Evolutionary conservation across 2,113 vertebrate genomes (phyloP).

Genomic region (Colaptes auratus): DNA sequence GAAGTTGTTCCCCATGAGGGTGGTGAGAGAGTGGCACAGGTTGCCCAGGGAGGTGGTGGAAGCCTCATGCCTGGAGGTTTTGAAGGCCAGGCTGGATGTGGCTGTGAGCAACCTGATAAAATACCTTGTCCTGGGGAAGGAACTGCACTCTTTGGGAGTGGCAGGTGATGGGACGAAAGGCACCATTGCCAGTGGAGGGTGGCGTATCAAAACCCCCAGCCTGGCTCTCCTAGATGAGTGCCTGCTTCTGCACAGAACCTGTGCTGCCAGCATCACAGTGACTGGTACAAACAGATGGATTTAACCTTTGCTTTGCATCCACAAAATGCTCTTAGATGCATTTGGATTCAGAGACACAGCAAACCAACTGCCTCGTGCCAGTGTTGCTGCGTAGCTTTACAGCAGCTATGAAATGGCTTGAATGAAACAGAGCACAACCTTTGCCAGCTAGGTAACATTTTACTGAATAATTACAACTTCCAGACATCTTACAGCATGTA

Average conservation of each 20-base stretch:
- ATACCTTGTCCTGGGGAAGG: not conserved
- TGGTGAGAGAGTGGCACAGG: no score
- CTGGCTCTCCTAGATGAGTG: not conserved
- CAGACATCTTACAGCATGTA: conserved; percentile 20
- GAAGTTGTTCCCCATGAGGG: no score
- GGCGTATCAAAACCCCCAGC: not conserved
- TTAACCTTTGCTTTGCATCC: not conserved
- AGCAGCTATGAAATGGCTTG: not conserved
- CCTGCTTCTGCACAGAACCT: not conserved
- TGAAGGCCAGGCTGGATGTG: no score
- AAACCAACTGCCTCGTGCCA: not conserved
- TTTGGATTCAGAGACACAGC: not conserved
- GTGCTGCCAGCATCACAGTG: not conserved
- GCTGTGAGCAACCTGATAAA: no score
- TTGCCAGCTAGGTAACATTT: conserved; percentile 17
- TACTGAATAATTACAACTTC: conserved; percentile 50
- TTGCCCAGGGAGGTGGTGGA: no score
- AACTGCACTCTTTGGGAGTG: fast-evolving
- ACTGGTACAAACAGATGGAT: not conserved
- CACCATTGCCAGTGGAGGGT: not conserved
- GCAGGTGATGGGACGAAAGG: not conserved
- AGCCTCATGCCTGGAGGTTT: no score
- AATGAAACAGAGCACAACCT: conserved; percentile 38
- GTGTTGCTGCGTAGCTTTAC: not conserved
- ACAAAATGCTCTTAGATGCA: not conserved